Base-by-base conservation (phyloP, 2,797 vertebrate species). In the Bradypodion ventrale region DNA sequence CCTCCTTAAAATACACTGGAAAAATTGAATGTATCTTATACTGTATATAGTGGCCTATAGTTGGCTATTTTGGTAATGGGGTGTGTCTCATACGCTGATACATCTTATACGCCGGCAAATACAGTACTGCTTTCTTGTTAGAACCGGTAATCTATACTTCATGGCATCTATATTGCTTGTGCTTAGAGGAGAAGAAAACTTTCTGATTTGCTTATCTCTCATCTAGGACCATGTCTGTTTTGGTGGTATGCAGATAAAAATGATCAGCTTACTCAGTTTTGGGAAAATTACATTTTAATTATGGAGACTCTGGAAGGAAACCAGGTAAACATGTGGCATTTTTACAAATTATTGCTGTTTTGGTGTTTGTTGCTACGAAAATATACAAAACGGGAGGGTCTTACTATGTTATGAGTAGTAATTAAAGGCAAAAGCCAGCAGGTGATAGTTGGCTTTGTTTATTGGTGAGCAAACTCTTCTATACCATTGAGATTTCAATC, bases 281-380 rank as follows among this genome's bases (percentile, higher is more conserved):
- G 98, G 98, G 97, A 98, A 91, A 97, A 98, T 86, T 99, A 97
- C 1, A 94, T 96, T 1, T 95, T 99, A 93, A 96, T 99, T 80
- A 96, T 99, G 96, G 98, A 99, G 87, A 98, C 98, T 5, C 89
- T 99, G 76, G 98, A 99, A 92, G 98, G 98, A 93, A 99, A 98
- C 92, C 98, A 99, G 97, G 98, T 99, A 83, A 82, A 91, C 79
- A 42, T 4, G 42, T 3, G 0, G 7, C 0, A 2, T 0, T 23
- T 9, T 0, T 1, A 2, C 7, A 29, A 0, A 0, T 9, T 3
- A 0, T 0, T 0, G 0, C 10, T 0, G 0, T 0, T 9, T 15
- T 2, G 0, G 65, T 2, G 12, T 62, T 6, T 2, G 0, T 59
- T 21, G 21, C 1, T n/a, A 6, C 4, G 0, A 0, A 0, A 0